A percentile compares a stretch with the other conserved stretches of the same genome.
Evolutionary conservation across 1,140 invertebrate genomes (phyloP).

Genomic region (Drosophila lowei): DNA sequence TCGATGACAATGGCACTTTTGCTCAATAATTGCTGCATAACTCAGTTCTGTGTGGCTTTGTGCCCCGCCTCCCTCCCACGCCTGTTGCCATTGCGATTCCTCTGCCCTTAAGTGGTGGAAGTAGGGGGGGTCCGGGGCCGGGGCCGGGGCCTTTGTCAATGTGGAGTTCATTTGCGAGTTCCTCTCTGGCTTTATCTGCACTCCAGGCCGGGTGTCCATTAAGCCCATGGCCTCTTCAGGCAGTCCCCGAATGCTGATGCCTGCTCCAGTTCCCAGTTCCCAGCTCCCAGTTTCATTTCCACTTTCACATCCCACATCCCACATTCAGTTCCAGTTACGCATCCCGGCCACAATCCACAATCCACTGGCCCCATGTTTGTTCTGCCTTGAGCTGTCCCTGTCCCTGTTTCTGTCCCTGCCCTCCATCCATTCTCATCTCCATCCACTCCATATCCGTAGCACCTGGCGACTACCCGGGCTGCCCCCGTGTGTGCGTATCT

Average conservation of each 20-base stretch:
- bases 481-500: slow-evolving; percentile 51
- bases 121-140: too few species aligned
- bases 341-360: slow-evolving; percentile 8
- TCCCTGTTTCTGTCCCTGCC: not conserved
- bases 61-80: not conserved
- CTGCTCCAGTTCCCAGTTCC: not conserved
- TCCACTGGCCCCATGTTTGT: slow-evolving; percentile 6
- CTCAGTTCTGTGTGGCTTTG: slow-evolving; percentile 18
- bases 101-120: too few species aligned
- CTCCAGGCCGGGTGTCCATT: slow-evolving; percentile 31
- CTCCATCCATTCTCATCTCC: not conserved
- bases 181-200: not conserved
- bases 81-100: too few species aligned
- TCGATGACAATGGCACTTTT: slow-evolving; percentile 24
- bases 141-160: slow-evolving; percentile 9
- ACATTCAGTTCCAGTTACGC: slow-evolving; percentile 7
- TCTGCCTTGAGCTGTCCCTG: slow-evolving; percentile 5
- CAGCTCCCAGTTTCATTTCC: not conserved
- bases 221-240: slow-evolving; percentile 33
- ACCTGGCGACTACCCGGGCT: slow-evolving; percentile 5
- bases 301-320: slow-evolving; percentile 2
- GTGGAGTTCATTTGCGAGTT: slow-evolving; percentile 42
- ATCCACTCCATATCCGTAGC: not conserved
- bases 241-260: slow-evolving; percentile 20
- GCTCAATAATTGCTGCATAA: slow-evolving; percentile 43